Evolutionary conservation across 2,888 invertebrate genomes (phyloP).

Genomic region (Eremobia ochroleuca): DNA sequence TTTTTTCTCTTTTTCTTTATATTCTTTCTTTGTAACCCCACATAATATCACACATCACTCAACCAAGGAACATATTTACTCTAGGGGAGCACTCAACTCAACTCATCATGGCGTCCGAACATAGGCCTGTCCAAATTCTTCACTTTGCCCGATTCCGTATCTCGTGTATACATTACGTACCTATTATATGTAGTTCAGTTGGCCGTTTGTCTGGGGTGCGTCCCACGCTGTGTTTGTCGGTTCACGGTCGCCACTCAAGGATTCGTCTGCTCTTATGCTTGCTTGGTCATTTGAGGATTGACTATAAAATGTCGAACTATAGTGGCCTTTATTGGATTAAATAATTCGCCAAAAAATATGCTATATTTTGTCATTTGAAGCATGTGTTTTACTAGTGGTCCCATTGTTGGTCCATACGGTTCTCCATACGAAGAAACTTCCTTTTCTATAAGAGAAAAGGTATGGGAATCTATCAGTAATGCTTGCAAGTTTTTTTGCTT

Average conservation of each 20-base stretch:
- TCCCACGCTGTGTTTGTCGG: conserved; percentile 23
- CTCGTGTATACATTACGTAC: neutral
- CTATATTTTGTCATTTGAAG: neutral
- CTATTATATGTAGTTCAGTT: conserved; percentile 5
- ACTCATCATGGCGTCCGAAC: neutral
- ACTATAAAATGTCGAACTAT: neutral
- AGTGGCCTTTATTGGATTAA: neutral
- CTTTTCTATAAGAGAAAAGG: neutral
- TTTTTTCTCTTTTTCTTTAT: neutral
- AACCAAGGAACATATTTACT: too few species aligned
- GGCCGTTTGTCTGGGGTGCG: conserved; percentile 34
- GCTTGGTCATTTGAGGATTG: too few species aligned
- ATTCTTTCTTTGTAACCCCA: neutral
- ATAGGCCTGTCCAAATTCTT: neutral
- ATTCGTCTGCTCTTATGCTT: neutral
- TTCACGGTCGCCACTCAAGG: conserved; percentile 27
- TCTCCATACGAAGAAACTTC: neutral
- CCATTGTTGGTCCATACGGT: neutral
- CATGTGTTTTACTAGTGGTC: neutral
- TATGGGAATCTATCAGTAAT: neutral
- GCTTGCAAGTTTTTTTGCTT: too few species aligned
- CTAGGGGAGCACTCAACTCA: neutral
- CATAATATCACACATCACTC: neutral
- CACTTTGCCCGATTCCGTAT: neutral
- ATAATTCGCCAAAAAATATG: neutral